Evolutionary conservation across 2,888 invertebrate species (phyloP).

Genomic region (Zaprionus lineosus): DNA sequence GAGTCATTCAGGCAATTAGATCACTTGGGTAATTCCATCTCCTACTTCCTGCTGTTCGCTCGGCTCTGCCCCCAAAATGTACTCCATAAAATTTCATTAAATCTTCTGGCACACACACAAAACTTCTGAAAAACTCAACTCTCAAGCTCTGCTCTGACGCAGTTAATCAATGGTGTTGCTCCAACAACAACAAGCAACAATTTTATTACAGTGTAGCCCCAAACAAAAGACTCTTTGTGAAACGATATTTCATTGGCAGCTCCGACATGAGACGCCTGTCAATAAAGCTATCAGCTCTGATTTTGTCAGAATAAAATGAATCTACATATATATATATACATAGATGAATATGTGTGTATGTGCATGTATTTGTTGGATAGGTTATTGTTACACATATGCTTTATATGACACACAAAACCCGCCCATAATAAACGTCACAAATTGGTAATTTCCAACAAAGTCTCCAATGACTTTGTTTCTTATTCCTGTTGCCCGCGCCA

Average conservation of each 20-base stretch:
- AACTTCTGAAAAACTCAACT: slow-evolving; percentile 39
- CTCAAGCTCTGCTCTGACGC: slow-evolving; percentile 44
- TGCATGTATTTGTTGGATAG: too few relatives aligned
- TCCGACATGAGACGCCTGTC: slow-evolving; percentile 68
- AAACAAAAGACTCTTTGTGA: slow-evolving; percentile 64
- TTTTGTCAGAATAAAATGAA: slow-evolving; percentile 48
- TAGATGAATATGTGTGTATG: not conserved
- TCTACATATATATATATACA: slow-evolving; percentile 12
- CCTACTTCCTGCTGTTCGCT: slow-evolving; percentile 58
- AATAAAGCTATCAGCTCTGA: slow-evolving; percentile 61
- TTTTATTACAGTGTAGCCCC: slow-evolving; percentile 46
- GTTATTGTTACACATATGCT: too few relatives aligned
- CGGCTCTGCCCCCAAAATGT: slow-evolving; percentile 40
- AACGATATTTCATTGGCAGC: slow-evolving; percentile 68
- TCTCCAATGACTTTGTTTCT: slow-evolving; percentile 18
- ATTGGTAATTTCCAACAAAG: slow-evolving; percentile 59
- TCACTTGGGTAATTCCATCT: slow-evolving; percentile 79
- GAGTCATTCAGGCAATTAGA: slow-evolving; percentile 70
- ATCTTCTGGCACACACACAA: slow-evolving; percentile 44
- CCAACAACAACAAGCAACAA: slow-evolving; percentile 56
- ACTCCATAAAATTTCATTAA: slow-evolving; percentile 72
- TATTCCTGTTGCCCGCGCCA: slow-evolving; percentile 33
- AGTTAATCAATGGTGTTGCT: too few relatives aligned
- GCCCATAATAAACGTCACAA: slow-evolving; percentile 73
- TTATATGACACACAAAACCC: slow-evolving; percentile 26